Evolutionary conservation across 2,113 vertebrate genomes (phyloP), one percentile per base, ranked within the genome.

Genomic region (Formicarius rufipectus): DNA sequence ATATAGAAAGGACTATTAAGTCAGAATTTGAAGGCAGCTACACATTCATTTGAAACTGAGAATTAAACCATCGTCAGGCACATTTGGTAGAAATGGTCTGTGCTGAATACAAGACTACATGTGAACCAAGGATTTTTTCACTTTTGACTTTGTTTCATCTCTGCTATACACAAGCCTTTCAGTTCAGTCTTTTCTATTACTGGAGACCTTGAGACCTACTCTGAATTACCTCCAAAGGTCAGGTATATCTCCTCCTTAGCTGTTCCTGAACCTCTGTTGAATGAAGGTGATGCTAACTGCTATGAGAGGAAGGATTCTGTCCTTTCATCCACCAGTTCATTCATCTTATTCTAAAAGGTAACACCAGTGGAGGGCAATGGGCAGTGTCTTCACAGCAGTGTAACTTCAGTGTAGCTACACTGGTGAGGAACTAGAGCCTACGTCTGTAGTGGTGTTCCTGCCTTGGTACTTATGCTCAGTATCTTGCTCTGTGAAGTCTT

Each of bases 191-290:
- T 87, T 52, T 19, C 21, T 52, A 0, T 47, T 73, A 21, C 17
- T 74, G 42, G 20, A 56, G 25, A 35, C 19, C 75, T 79, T 2
- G 7, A 52, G 44, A 33, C 44, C 6, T 7, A 68, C 45, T 52
- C 30, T 76, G 63, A 76, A 7, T 8, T 37, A 20, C 4, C 63
- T 75, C 8, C 11, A n/a, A 71, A 39, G 14, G 11, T 18, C 84
- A 75, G 64, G 3, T 49, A 0, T 47, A 31, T 28, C 12, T 72
- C 23, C 2, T 3, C 49, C 24, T 35, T 13, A 64, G 10, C 24
- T 76, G 12, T 40, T 83, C 33, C 59, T 68, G 39, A 79, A 15
- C 14, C 52, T 19, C 4, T 23, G 7, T 47, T 83, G 12, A 9
- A 12, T 60, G 20, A 45, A 20, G n/a, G 52, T 24, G 52, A 73